Conservation (phyloP, 2,797 vertebrate species). For the Buceros bicornis region DNA sequence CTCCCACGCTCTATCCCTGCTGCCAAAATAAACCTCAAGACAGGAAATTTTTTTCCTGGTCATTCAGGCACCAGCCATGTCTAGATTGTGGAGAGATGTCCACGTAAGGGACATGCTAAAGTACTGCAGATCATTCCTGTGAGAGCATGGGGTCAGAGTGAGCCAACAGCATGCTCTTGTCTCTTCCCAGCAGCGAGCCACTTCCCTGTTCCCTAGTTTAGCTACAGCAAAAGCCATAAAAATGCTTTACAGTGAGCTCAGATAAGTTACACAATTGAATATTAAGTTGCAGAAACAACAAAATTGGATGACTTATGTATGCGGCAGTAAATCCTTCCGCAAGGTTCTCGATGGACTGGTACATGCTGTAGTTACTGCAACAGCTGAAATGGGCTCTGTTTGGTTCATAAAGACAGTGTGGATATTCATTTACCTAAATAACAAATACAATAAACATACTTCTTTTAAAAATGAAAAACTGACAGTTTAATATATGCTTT, state of each 20-base stretch:
- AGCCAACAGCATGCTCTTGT: neutral
- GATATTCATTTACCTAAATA: neutral
- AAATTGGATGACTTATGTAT: neutral
- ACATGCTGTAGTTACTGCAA: neutral
- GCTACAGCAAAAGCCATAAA: neutral
- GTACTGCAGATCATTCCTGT: neutral
- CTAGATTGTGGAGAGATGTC: too few relatives aligned
- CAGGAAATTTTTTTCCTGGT: neutral
- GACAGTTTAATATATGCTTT: neutral
- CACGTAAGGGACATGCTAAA: neutral
- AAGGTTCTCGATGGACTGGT: neutral
- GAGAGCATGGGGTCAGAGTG: accelerated
- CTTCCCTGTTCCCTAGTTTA: neutral
- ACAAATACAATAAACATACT: neutral
- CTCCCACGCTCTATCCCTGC: neutral
- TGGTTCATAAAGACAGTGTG: neutral
- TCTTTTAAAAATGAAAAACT: neutral
- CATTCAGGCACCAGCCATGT: neutral
- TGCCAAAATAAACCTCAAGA: neutral
- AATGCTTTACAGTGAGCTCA: neutral
- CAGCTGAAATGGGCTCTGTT: neutral
- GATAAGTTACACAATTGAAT: neutral
- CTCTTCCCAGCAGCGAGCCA: neutral
- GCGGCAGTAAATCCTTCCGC: neutral
- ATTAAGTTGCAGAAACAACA: slow-evolving; percentile 16